Conservation (phyloP, 2,888 invertebrate species). For the Uloborus plumipes region DNA sequence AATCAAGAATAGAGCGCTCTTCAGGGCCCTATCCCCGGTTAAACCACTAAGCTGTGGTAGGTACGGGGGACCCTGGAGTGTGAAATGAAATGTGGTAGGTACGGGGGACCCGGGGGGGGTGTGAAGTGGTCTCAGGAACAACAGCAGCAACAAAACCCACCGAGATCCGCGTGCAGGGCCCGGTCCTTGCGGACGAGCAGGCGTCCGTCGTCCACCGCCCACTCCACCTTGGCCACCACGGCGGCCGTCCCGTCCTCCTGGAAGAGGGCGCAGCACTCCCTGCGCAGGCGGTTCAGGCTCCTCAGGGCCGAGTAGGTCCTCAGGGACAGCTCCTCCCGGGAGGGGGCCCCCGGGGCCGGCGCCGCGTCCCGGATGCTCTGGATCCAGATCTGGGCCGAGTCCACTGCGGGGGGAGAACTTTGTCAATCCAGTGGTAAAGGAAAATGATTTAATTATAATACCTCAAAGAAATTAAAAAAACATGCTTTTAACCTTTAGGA, state of each 20-base stretch:
- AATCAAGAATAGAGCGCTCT: too few species aligned
- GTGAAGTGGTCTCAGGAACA: too few species aligned
- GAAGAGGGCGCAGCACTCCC: constrained; percentile 76
- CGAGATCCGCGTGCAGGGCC: constrained; percentile 86
- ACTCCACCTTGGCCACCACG: constrained; percentile 79
- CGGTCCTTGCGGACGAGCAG: constrained; percentile 82
- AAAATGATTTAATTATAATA: too few species aligned
- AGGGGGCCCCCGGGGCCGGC: constrained; percentile 67
- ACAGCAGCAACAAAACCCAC: constrained; percentile 68
- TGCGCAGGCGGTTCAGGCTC: constrained; percentile 70
- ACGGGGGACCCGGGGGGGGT: too few species aligned
- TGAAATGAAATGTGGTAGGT: too few species aligned
- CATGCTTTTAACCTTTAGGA: too few species aligned
- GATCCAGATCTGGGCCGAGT: constrained; percentile 67
- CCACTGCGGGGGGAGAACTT: constrained; percentile 61
- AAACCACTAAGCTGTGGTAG: too few species aligned
- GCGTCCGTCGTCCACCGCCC: constrained; percentile 82
- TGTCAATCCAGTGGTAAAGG: too few species aligned
- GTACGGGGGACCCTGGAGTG: too few species aligned
- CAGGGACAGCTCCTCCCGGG: constrained; percentile 71
- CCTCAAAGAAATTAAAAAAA: too few species aligned
- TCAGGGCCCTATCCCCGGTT: too few species aligned
- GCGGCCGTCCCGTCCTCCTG: constrained; percentile 77
- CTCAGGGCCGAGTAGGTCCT: constrained; percentile 70
- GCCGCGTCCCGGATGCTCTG: constrained; percentile 54